These are phyloP conservation scores for chimpanzee (Pan troglodytes) DNA, from an alignment of 2,113 vertebrate species.

Conservation along the genomic window NHGRI_mPanTro3-v2.1_pri NC_072409.2:81205001-81205500, in stretches of 20 bases:
- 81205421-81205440: neutral
- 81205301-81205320: neutral
- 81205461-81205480: neutral
- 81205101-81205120: neutral
- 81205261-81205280: neutral
- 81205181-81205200: neutral
- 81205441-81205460: neutral
- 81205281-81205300: neutral
- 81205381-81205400: neutral
- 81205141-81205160: neutral
- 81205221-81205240: neutral
- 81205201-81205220: neutral
- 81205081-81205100: neutral
- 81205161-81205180: neutral
- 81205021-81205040: neutral
- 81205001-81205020: neutral
- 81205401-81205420: neutral
- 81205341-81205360: neutral
- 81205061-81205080: neutral
- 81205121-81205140: neutral
- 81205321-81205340: neutral
- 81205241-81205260: neutral
- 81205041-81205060: neutral
- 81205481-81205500: neutral
- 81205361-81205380: neutral